phyloP scores from a whole-genome alignment of 2,888 invertebrate genomes.

The Chrysomela aeneicollis region DNA sequence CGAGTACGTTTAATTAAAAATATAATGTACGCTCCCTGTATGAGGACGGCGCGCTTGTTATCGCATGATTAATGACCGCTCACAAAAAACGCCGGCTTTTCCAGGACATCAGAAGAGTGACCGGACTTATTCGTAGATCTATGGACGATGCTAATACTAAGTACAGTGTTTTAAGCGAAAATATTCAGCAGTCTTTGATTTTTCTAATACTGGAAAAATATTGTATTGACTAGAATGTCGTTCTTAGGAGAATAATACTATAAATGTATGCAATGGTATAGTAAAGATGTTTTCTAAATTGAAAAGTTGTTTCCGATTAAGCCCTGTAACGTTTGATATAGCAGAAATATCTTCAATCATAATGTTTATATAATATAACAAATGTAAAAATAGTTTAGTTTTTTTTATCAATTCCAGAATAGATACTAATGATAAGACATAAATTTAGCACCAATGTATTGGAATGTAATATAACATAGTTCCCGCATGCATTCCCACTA shows the following conservation, averaged over 20 bases:
- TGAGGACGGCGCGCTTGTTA: too few species aligned
- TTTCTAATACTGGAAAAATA: conserved; percentile 44
- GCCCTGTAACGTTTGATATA: neutral
- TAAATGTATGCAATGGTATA: neutral
- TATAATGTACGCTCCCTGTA: too few species aligned
- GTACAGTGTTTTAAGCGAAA: conserved; percentile 17
- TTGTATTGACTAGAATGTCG: conserved; percentile 44
- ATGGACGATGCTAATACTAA: conserved; percentile 7
- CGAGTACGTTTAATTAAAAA: too few species aligned
- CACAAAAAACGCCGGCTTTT: too few species aligned
- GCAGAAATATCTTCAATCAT: neutral
- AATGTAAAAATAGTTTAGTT: too few species aligned
- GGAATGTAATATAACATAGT: neutral
- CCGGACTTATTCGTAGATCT: too few species aligned
- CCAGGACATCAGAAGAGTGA: too few species aligned
- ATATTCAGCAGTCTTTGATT: conserved; percentile 47
- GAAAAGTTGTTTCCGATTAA: neutral
- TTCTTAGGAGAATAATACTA: conserved; percentile 25
- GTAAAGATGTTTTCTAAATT: neutral
- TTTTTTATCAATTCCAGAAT: neutral
- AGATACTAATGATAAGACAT: neutral
- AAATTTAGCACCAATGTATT: conserved; percentile 20
- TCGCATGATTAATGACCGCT: too few species aligned
- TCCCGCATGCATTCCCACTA: too few species aligned
- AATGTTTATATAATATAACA: neutral